Percentiles rank a stretch among this genome's conserved stretches.
These are phyloP conservation scores for Cyanocitta stelleri DNA, from an alignment of 2,113 vertebrate genomes.

Conservation along the genomic window DNA sequence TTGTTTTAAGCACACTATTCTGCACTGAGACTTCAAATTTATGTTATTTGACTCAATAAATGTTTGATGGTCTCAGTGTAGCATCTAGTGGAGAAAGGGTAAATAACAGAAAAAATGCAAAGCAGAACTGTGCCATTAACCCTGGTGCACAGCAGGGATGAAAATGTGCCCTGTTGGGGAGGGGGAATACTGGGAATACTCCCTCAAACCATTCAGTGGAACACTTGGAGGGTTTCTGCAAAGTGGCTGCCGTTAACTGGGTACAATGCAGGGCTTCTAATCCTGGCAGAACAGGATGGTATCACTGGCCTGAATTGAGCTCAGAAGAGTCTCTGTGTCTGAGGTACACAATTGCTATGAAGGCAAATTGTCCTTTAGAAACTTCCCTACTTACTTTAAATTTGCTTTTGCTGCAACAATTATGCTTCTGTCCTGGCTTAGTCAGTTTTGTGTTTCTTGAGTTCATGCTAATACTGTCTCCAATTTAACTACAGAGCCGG, in stretches of 20 bases:
- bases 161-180: not conserved
- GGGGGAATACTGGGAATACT: not conserved
- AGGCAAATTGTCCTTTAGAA: not conserved
- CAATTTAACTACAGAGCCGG: not conserved
- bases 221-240: not conserved
- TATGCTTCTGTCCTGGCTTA: not conserved
- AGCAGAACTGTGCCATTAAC: not conserved
- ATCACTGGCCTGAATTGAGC: not conserved
- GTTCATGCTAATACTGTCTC: not conserved
- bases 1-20: not conserved
- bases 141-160: not conserved
- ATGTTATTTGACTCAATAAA: constrained; percentile 38
- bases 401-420: not conserved
- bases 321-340: not conserved
- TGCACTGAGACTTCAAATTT: not conserved
- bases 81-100: constrained; percentile 45
- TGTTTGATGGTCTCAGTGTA: constrained; percentile 45
- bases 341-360: not conserved
- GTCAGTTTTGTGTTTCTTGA: not conserved
- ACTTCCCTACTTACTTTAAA: not conserved
- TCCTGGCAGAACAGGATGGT: not conserved
- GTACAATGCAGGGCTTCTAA: not conserved
- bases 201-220: not conserved
- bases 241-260: not conserved
- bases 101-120: constrained; percentile 32